A percentile compares a stretch with the other conserved stretches of the same genome.
These are phyloP conservation scores for Intellagama lesueurii DNA, from an alignment of 2,797 vertebrate genomes.

Conservation along the genomic window DNA sequence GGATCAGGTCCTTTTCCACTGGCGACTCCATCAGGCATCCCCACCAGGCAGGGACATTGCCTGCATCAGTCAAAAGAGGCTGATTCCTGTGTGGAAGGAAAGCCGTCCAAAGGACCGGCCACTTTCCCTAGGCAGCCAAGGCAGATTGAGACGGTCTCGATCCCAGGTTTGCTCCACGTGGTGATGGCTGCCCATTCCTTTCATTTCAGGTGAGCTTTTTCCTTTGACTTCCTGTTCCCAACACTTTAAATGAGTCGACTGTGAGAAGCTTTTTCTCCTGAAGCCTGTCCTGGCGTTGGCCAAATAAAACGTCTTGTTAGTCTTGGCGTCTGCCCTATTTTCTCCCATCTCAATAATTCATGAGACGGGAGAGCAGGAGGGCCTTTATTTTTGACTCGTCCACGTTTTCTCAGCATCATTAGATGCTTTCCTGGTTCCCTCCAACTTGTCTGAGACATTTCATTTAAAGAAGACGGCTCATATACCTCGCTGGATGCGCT, in stretches of 20 bases:
- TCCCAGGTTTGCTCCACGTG: no score
- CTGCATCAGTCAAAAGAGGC: no score
- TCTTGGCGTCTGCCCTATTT: constrained; percentile 4
- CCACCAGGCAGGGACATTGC: no score
- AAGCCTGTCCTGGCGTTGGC: neutral
- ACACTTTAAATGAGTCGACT: neutral
- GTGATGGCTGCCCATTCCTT: neutral
- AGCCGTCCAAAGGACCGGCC: no score
- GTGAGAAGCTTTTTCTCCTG: neutral
- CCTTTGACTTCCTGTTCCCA: neutral
- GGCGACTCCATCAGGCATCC: no score
- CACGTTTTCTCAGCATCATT: neutral
- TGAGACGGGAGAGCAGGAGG: neutral
- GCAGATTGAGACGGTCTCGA: no score
- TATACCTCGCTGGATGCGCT: no score
- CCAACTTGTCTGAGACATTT: neutral
- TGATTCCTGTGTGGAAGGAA: no score
- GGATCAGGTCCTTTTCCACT: no score
- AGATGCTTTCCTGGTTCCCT: neutral
- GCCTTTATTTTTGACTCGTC: neutral
- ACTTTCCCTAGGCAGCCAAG: no score
- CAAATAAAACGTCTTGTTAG: constrained; percentile 4
- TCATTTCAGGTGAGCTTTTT: neutral
- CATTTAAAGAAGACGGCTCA: neutral
- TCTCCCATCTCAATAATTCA: constrained; percentile 6